Evolutionary conservation across 2,113 vertebrate species (phyloP), one percentile per base, ranked within the genome.

Genomic region (Paramisgurnus dabryanus): DNA sequence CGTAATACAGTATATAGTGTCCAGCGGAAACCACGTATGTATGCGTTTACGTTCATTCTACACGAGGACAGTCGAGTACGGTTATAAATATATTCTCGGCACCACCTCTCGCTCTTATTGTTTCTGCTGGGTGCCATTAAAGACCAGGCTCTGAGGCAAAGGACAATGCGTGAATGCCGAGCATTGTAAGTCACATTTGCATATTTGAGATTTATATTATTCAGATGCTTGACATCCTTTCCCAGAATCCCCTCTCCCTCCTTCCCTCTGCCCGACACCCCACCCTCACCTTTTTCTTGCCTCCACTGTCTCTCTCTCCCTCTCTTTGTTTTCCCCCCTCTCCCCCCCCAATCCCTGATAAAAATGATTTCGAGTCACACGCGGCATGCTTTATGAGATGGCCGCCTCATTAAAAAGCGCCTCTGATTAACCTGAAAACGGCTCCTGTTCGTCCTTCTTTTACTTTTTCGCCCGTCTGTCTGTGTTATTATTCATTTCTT

Each of bases 341-440:
- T 8, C 58, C 68, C 47, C 58, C 74, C 61, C 39, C 45, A 3
- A 53, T 78, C 60, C 65, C 71, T 89, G 87, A 92, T 91, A 91
- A 92, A 85, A 92, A 90, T 91, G 86, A 91, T 91, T 91, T 92
- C 87, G 87, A 91, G 84, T 91, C 92, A 89, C 80, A 85, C 86
- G 81, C 86, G 85, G 88, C 76, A 80, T 88, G 86, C 91, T 91
- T 90, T 90, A 90, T 86, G 80, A 89, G 87, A 88, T 91, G 93
- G 95, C 94, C 94, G 95, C 94, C 95, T 96, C 95, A 95, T 96
- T 95, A 94, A 95, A 94, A 93, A 93, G 94, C 94, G 91, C 93
- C 94, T 93, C 94, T 97, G 96, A 97, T 97, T 96, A 97, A 96
- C 95, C 89, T 88, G 90, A 85, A 90, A 87, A 86, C 86, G 87